Base-by-base conservation (phyloP, 2,888 invertebrate genomes). In the Gisinianus flammeolus region DNA sequence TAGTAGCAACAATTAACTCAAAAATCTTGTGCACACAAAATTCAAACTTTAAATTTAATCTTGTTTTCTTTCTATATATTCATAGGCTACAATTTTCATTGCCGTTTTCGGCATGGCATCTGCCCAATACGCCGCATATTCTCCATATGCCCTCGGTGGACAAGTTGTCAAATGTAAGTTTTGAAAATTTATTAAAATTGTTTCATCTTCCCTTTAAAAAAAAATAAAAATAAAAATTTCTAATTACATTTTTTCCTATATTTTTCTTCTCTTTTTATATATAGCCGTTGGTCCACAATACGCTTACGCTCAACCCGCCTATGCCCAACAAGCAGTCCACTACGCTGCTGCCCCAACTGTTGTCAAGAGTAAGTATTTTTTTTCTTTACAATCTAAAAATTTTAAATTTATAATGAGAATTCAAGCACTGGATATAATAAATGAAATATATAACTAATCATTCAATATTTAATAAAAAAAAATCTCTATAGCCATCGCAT, bases 401-500 rank as follows among this genome's bases (percentile, higher is more conserved):
- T 19, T 10, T n/a, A 8, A 31, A 22, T 4, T 22, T n/a, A n/a
- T n/a, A n/a, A n/a, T n/a, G n/a, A n/a, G n/a, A n/a, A n/a, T n/a
- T n/a, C n/a, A n/a, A n/a, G n/a, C n/a, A 12, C 28, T 67, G 12
- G 28, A 12, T 28, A 58, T 64, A 26, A 28, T 22, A 6, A 64
- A 2, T 10, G 30, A 10, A 54, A 30, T 44, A 24, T 35, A 22
- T 24, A 19, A 3, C 30, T 30, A 19, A 54, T 28, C 19, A 5
- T 62, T 33, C 28, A 8, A 0, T 26, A 31, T 52, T 52, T 44
- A 10, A 26, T 26, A 31, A 31, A 70, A n/a, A n/a, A n/a, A n/a
- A 5, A 10, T 24, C 22, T 75, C 72, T n/a, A 70, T 73, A 22
- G 78, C 72, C 24, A 77, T 72, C 64, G 70, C 72, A 44, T 76